These are phyloP conservation scores for Pimephales promelas DNA, from an alignment of 2,113 vertebrate species.

Conservation along the genomic window DNA sequence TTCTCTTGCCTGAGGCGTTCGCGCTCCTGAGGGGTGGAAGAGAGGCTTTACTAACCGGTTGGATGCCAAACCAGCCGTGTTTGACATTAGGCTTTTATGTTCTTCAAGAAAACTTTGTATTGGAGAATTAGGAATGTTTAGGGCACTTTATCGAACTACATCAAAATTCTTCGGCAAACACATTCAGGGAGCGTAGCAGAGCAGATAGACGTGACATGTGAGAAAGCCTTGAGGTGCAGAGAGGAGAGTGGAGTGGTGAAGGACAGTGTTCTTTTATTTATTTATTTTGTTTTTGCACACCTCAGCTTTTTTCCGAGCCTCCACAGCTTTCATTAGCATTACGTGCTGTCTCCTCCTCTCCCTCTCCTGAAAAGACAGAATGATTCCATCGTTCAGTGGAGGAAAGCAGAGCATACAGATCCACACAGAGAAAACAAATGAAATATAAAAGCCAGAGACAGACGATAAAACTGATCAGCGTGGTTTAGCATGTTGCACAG, in stretches of 20 bases:
- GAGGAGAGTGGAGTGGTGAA: slow-evolving; percentile 13
- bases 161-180: neutral
- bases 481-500: slow-evolving; percentile 59
- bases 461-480: slow-evolving; percentile 55
- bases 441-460: slow-evolving; percentile 48
- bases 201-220: slow-evolving; percentile 18
- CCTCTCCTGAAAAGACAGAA: slow-evolving; percentile 88
- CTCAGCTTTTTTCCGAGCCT: slow-evolving; percentile 98
- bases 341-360: slow-evolving; percentile 96
- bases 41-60: slow-evolving; percentile 38
- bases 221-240: slow-evolving; percentile 55
- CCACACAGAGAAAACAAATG: slow-evolving; percentile 42
- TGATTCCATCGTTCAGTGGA: slow-evolving; percentile 51
- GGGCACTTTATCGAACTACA: slow-evolving; percentile 23
- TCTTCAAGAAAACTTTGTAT: slow-evolving; percentile 28
- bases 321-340: slow-evolving; percentile 99
- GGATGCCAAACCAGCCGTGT: neutral
- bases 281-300: slow-evolving; percentile 72
- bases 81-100: slow-evolving; percentile 9
- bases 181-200: slow-evolving; percentile 30
- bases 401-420: slow-evolving; percentile 30
- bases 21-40: slow-evolving; percentile 82
- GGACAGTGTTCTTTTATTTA: slow-evolving; percentile 21
- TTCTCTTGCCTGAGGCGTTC: slow-evolving; percentile 98
- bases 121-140: neutral